A percentile compares a stretch with the other conserved stretches of the same genome.
Evolutionary conservation across 2,113 vertebrate genomes (phyloP).

Genomic region (Callocephalon fimbriatum): DNA sequence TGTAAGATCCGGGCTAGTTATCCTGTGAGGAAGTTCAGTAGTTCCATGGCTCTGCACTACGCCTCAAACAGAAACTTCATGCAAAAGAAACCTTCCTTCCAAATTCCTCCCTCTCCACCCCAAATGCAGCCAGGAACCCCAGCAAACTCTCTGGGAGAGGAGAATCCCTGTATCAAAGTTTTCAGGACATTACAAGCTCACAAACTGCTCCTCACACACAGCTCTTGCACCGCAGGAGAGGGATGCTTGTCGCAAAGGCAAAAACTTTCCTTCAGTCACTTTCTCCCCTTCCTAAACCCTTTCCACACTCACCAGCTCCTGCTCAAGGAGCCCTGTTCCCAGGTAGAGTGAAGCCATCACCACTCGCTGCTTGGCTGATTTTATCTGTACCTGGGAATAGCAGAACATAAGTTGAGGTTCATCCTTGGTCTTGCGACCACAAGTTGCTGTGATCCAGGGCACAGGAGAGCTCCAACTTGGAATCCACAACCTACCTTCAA

Average conservation of each 20-base stretch:
- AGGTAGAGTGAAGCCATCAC: conserved; percentile 96
- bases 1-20: neutral
- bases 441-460: neutral
- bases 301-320: conserved; percentile 88
- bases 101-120: neutral
- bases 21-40: neutral
- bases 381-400: conserved; percentile 84
- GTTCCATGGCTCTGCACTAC: neutral
- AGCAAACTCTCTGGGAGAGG: neutral
- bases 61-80: accelerated
- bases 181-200: neutral
- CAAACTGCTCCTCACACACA: neutral
- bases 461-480: neutral
- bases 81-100: neutral
- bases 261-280: neutral
- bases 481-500: conserved; percentile 85
- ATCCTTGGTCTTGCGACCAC: neutral
- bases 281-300: neutral
- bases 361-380: conserved; percentile 87
- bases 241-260: neutral
- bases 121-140: neutral
- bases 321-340: conserved; percentile 91
- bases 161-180: neutral
- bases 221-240: neutral
- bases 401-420: neutral